Evolutionary conservation across 2,113 vertebrate species (phyloP).

Genomic region (Myodes glareolus): DNA sequence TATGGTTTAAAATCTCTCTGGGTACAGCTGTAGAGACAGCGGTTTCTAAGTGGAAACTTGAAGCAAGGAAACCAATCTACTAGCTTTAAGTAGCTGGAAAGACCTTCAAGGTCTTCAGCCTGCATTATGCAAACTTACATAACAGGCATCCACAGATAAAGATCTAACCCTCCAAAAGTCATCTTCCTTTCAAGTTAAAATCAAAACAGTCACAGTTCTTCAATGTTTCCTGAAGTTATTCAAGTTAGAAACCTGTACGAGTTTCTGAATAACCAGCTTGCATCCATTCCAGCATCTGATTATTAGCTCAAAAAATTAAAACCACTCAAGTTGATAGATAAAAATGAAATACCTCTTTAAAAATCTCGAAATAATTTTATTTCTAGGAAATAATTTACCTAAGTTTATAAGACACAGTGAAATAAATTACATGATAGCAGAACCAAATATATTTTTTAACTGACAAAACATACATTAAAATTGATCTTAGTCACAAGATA

Average conservation of each 20-base stretch:
- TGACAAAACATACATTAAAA: not conserved
- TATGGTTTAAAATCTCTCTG: constrained; percentile 8
- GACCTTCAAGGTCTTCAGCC: not conserved
- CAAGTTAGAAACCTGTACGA: not conserved
- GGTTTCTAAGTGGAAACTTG: constrained; percentile 11
- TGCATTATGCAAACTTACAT: not conserved
- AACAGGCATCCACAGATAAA: not conserved
- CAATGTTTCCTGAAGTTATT: not conserved
- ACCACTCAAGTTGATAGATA: not conserved
- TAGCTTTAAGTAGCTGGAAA: not conserved
- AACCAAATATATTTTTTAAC: constrained; percentile 20
- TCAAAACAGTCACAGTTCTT: constrained; percentile 9
- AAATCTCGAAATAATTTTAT: constrained; percentile 12
- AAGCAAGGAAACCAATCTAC: not conserved
- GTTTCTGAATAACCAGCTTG: constrained; percentile 19
- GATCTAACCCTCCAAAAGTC: not conserved
- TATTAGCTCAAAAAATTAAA: constrained; percentile 37
- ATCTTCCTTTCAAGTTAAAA: not conserved
- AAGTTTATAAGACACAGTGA: not conserved
- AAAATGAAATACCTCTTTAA: constrained; percentile 33
- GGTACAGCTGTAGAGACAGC: not conserved
- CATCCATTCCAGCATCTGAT: not conserved
- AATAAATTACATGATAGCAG: constrained; percentile 16
- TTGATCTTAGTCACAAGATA: not conserved
- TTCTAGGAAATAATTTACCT: constrained; percentile 25